Evolutionary conservation across 2,888 invertebrate species (phyloP), one percentile per base, ranked within the genome.

Genomic region (Idaea biselata): DNA sequence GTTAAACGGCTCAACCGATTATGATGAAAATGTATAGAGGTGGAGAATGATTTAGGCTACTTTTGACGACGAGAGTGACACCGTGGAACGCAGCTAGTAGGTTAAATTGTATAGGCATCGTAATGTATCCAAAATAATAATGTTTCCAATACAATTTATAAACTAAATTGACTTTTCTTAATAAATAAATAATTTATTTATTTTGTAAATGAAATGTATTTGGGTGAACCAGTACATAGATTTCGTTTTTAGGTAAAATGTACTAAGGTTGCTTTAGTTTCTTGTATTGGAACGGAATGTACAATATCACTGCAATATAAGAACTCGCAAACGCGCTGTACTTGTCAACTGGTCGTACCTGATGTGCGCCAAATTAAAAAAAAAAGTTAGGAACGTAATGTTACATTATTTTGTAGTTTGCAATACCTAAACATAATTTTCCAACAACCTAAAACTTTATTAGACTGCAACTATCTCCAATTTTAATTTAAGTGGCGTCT

Each of bases 81-180:
- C 33, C 33, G 73, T 66, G 55, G 56, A 56, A 7, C 17, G 18
- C 18, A 56, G 17, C 18, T 56, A 17, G 18, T 59, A 54, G 53
- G 53, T 54, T 16, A 44, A 11, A 53, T 18, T n/a, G 14, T 55
- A 54, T 55, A 58, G 58, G 57, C 55, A 58, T 59, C 44, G 16
- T 17, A 65, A 68, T 62, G 58, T 62, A 18, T 63, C 63, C 60
- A 58, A 58, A 60, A 61, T 64, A 67, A 60, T 58, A 68, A 65
- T 61, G 62, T 64, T 60, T 62, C 53, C 60, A 58, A 60, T 61
- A 63, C 63, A 63, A 59, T 63, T 57, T 55, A 53, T 56, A 56
- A 14, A 18, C 56, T 11, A 56, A 18, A 56, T 17, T 56, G 56
- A 44, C 44, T 44, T 44, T 32, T 44, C 44, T 56, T 18, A 56